Percentiles rank a stretch among this genome's conserved stretches.
Evolutionary conservation across 2,888 invertebrate species (phyloP).

Genomic region (Lycocerus yunnanus): DNA sequence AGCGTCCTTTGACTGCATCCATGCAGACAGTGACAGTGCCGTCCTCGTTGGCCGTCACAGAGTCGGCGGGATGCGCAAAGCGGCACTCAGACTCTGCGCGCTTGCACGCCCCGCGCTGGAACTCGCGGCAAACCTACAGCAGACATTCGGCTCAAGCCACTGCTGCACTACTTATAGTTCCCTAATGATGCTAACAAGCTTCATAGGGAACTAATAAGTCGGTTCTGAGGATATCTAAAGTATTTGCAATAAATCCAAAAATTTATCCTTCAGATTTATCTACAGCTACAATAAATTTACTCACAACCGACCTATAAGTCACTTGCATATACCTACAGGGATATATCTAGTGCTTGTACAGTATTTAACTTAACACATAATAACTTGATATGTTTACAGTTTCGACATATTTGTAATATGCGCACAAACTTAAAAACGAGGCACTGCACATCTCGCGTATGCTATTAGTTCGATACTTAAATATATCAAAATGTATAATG

Average conservation of each 20-base stretch:
- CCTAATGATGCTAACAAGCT: constrained; percentile 13
- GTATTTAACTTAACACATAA: constrained; percentile 19
- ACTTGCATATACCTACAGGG: constrained; percentile 28
- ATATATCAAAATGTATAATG: not conserved
- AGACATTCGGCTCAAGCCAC: constrained; percentile 55
- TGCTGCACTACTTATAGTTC: constrained; percentile 37
- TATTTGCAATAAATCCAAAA: not conserved
- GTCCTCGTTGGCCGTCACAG: constrained; percentile 95
- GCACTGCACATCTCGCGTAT: not conserved
- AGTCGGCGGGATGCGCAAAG: constrained; percentile 98
- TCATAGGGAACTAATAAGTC: constrained; percentile 13
- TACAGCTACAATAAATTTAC: not conserved
- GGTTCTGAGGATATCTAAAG: not conserved
- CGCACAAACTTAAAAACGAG: not conserved
- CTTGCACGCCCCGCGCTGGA: constrained; percentile 98
- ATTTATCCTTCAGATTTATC: not conserved
- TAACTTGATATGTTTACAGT: not conserved
- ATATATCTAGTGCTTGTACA: constrained; percentile 27
- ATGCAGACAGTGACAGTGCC: constrained; percentile 99
- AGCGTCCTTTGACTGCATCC: constrained; percentile 99
- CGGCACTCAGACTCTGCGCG: constrained; percentile 97
- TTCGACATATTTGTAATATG: not conserved
- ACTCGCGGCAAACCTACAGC: constrained; percentile 96
- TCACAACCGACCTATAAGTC: not conserved
- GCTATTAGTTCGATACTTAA: not conserved